Conservation (phyloP, 2,797 vertebrate genomes). For the Furcifer pardalis region DNA sequence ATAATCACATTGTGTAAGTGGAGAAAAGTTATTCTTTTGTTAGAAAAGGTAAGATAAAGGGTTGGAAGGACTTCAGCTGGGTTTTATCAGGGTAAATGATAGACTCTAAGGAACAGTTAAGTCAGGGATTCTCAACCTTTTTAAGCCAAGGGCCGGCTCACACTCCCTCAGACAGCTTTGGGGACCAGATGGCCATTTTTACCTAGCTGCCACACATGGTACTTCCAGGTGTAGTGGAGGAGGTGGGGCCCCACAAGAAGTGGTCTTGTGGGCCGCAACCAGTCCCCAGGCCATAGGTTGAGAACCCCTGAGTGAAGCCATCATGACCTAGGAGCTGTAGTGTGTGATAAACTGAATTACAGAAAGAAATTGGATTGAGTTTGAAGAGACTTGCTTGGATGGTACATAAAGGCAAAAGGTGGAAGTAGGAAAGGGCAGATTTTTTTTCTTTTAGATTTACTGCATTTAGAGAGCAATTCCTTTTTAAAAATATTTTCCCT, state of each 20-base stretch:
- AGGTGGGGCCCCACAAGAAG: no score
- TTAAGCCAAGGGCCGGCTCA: no score
- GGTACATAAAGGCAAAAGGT: neutral
- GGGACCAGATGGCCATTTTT: no score
- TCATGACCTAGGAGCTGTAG: neutral
- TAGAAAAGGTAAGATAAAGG: neutral
- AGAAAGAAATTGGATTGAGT: neutral
- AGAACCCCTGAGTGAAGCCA: no score
- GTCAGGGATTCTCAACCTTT: no score
- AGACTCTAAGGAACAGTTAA: neutral
- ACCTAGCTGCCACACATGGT: no score
- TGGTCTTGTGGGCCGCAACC: no score
- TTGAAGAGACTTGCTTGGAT: neutral
- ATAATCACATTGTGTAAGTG: neutral
- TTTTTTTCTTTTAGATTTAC: neutral
- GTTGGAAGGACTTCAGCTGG: neutral
- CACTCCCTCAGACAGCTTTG: no score
- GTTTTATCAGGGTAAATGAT: neutral
- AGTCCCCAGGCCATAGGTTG: no score
- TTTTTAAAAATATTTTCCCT: neutral
- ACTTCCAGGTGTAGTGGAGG: no score
- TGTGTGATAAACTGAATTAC: neutral
- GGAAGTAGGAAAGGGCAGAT: neutral
- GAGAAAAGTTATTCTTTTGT: neutral
- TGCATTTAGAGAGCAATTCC: neutral